Evolutionary conservation across 2,888 invertebrate genomes (phyloP), one percentile per base, ranked within the genome.

Genomic region (Acleris laterana): DNA sequence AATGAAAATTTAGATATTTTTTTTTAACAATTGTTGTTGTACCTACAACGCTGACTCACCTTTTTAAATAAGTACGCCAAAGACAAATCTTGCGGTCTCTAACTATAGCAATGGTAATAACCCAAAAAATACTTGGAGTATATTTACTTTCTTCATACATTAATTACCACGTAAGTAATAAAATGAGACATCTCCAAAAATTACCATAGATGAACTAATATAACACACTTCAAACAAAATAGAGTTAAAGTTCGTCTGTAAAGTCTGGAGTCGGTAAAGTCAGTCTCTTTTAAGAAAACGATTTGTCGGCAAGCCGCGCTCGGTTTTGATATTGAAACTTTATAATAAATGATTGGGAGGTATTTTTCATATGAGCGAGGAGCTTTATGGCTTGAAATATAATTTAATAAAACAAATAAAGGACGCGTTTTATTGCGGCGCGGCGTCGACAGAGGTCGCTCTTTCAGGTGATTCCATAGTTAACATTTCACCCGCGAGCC

Each of bases 251-350:
- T n/a, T 44, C n/a, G 44, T n/a, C 42, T 42, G 42, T 16, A 42
- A 16, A 42, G 42, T 44, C 16, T 3, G 13, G 6, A 44, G 9
- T 5, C 6, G 16, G 20, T 28, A 22, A 19, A 63, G 57, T 57
- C 44, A 46, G 44, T 58, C 28, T 44, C 44, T 46, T 63, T 51
- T 58, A 58, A 17, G 63, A 32, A 32, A 63, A 52, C 63, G 57
- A 52, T 63, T 63, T 58, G 58, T 63, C 19, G 58, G n/a, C 25
- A 42, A 63, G 58, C 58, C 51, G 22, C 49, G 42, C 49, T 50
- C 57, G 46, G 32, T 13, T 64, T 48, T 64, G 25, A 60, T 60
- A 64, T 60, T 55, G 60, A 64, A 64, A 64, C 49, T 60, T 60
- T 55, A 55, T 64, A 64, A 64, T 60, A 64, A 50, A 60, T 55